These are phyloP conservation scores for Strigamia transsilvanica DNA, from an alignment of 2,888 invertebrate genomes.

Conservation along the genomic window DNA sequence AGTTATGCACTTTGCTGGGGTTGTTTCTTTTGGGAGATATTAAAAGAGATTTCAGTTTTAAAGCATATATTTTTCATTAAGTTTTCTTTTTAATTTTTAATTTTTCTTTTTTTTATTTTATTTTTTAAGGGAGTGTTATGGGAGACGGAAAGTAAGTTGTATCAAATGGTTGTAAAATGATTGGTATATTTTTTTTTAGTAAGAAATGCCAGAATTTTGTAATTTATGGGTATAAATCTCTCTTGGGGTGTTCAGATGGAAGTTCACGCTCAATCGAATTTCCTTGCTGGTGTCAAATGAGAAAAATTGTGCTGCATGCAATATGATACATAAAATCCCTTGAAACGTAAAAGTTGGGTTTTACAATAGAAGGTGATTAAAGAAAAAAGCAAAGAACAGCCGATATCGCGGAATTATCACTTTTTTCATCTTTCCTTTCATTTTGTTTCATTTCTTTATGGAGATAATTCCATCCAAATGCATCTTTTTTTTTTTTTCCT, in stretches of 20 bases:
- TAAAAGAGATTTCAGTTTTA: conserved; percentile 33
- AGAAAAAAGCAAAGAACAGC: background rate
- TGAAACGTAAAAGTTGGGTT: conserved; percentile 11
- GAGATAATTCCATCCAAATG: background rate
- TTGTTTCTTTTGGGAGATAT: conserved; percentile 22
- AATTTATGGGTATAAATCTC: conserved; percentile 33
- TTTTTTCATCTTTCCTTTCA: background rate
- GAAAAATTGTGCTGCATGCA: conserved; percentile 29
- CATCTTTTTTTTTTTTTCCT: background rate
- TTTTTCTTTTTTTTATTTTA: background rate
- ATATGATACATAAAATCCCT: conserved; percentile 12
- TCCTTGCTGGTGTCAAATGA: conserved; percentile 23
- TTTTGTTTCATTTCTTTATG: conserved; percentile 1
- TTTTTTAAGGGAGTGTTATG: background rate
- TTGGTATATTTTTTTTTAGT: conserved; percentile 15
- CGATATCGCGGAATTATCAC: conserved; percentile 24
- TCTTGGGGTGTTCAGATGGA: conserved; percentile 36
- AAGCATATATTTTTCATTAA: conserved; percentile 7
- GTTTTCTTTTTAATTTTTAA: conserved; percentile 7
- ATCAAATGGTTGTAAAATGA: conserved; percentile 29
- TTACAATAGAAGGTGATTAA: conserved; percentile 25
- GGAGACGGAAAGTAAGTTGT: background rate
- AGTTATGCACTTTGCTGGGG: conserved; percentile 36
- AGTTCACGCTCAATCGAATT: conserved; percentile 48
- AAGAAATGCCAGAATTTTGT: conserved; percentile 10